These are phyloP conservation scores for Caenorhabditis briggsae DNA, from an alignment of 1,140 invertebrate genomes.

Conservation along the genomic window DNA sequence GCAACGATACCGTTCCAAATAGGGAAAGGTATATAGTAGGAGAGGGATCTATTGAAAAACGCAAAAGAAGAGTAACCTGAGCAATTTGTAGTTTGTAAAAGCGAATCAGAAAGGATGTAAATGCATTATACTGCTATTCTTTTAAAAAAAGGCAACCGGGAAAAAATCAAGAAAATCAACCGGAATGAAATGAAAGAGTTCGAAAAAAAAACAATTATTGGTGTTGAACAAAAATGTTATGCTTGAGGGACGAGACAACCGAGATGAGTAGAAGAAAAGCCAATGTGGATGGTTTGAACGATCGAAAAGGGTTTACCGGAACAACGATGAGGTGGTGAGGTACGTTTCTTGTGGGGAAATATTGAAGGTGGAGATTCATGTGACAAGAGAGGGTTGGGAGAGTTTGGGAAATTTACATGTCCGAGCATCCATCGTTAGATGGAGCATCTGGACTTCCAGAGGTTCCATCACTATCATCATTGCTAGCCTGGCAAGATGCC, in stretches of 20 bases:
- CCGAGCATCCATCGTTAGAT: conserved; percentile 28
- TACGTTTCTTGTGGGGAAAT: not conserved
- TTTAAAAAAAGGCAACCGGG: conserved; percentile 1
- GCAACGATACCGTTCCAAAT: not conserved
- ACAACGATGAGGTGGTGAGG: conserved; percentile 12
- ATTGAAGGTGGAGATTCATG: not conserved
- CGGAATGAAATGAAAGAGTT: conserved; percentile 8
- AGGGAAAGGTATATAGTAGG: too few relatives aligned
- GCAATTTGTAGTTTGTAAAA: conserved; percentile 31
- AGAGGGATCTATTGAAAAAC: not conserved
- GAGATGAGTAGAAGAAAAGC: not conserved
- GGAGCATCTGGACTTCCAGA: conserved; percentile 45
- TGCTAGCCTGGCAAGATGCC: conserved; percentile 31
- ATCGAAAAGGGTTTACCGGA: not conserved
- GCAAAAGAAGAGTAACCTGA: conserved; percentile 6
- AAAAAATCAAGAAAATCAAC: not conserved
- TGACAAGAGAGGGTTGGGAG: too few relatives aligned
- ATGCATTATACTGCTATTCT: conserved; percentile 34
- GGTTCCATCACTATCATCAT: conserved; percentile 50
- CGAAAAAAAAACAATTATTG: not conserved
- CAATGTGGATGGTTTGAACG: not conserved
- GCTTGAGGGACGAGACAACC: not conserved
- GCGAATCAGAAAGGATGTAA: conserved; percentile 31
- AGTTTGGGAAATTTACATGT: not conserved
- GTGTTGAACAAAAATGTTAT: conserved; percentile 41